A percentile compares a stretch with the other conserved stretches of the same genome.
These are phyloP conservation scores for Leucophora obtusa DNA, from an alignment of 2,888 invertebrate species.

Conservation along the genomic window DNA sequence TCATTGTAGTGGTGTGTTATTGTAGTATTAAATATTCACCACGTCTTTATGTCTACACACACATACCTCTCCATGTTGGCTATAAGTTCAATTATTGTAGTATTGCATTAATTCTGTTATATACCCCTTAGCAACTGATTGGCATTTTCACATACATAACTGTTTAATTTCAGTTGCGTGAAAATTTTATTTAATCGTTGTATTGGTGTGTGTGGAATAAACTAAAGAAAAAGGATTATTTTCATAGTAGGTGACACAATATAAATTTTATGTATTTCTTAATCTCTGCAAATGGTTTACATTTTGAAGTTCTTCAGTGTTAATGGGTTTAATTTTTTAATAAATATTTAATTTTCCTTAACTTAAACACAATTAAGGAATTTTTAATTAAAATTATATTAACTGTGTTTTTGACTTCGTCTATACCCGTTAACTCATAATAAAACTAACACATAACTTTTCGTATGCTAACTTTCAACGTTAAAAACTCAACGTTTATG, in stretches of 20 bases:
- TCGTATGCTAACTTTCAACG: too few species aligned
- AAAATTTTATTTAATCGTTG: neutral
- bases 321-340: neutral
- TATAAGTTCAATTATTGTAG: constrained; percentile 37
- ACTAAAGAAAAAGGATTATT: neutral
- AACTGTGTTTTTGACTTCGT: too few species aligned
- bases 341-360: too few species aligned
- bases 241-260: neutral
- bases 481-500: too few species aligned
- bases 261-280: neutral
- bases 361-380: too few species aligned
- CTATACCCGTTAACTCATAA: too few species aligned
- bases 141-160: neutral
- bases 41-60: neutral
- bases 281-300: neutral
- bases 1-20: neutral
- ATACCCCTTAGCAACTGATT: neutral
- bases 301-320: neutral
- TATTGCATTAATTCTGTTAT: neutral
- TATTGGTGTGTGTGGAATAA: neutral
- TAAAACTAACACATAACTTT: too few species aligned
- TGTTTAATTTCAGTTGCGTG: constrained; percentile 3
- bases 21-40: neutral
- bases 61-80: constrained; percentile 10
- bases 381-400: too few species aligned